These are phyloP conservation scores for Samia ricini DNA, from an alignment of 1,140 invertebrate genomes.

Conservation along the genomic window DNA sequence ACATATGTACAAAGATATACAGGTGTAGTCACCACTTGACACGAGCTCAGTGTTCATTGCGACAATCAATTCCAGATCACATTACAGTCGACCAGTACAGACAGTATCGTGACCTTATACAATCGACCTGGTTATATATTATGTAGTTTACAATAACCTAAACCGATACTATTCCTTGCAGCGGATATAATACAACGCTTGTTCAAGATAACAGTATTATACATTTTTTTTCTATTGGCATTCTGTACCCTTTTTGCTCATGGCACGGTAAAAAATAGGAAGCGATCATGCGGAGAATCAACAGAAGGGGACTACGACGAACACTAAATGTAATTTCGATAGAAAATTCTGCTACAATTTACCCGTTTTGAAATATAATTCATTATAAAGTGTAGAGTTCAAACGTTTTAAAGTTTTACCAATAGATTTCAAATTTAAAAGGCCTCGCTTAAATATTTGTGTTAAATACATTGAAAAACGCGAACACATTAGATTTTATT, in stretches of 20 bases:
- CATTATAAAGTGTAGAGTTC: background rate
- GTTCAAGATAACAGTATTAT: background rate
- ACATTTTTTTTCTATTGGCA: background rate
- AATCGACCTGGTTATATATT: background rate
- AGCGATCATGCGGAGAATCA: background rate
- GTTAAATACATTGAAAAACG: too few species aligned
- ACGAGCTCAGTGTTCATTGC: background rate
- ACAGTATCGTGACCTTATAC: background rate
- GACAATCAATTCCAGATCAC: background rate
- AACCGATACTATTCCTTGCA: background rate
- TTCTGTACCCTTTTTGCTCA: background rate
- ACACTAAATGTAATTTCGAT: background rate
- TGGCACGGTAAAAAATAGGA: background rate
- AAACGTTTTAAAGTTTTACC: background rate
- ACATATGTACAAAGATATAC: background rate
- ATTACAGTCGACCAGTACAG: background rate
- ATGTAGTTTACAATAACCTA: background rate
- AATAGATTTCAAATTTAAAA: background rate
- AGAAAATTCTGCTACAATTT: background rate
- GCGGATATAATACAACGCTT: background rate
- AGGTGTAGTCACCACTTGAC: background rate
- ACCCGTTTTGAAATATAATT: background rate
- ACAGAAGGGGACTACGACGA: background rate
- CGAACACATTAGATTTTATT: too few species aligned
- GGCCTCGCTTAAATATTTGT: too few species aligned